Conservation (phyloP, 2,888 invertebrate species). For the Coleophora flavipennella region DNA sequence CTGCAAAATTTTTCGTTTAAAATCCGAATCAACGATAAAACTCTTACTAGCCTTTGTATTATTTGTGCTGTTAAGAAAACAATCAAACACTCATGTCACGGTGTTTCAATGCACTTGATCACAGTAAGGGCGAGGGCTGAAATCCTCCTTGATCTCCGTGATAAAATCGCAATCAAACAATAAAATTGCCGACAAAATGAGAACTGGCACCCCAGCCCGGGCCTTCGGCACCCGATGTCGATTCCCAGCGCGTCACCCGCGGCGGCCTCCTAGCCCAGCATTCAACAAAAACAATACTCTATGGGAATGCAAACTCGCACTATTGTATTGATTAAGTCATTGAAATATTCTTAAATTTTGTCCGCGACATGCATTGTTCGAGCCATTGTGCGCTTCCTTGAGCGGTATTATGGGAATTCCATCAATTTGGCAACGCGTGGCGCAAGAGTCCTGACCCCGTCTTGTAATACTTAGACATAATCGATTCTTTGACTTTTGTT, state of each 20-base stretch:
- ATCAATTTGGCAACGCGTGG: conserved; percentile 65
- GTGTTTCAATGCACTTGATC: conserved; percentile 27
- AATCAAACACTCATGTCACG: conserved; percentile 22
- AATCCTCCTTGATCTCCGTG: conserved; percentile 54
- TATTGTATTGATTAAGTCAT: conserved; percentile 70
- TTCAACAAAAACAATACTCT: conserved; percentile 59
- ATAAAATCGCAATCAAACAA: conserved; percentile 69
- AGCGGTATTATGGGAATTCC: conserved; percentile 65
- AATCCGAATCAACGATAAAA: background rate
- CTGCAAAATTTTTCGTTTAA: no score
- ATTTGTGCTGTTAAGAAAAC: conserved; percentile 16
- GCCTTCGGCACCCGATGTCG: conserved; percentile 47
- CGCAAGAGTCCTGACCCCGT: conserved; percentile 42
- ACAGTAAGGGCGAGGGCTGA: conserved; percentile 31
- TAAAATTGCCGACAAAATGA: conserved; percentile 48
- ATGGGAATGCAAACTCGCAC: conserved; percentile 58
- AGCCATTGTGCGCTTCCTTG: conserved; percentile 46
- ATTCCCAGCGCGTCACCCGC: conserved; percentile 42
- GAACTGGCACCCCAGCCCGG: conserved; percentile 35
- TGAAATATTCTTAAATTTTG: conserved; percentile 56
- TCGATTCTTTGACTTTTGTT: conserved; percentile 44
- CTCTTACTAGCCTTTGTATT: no score
- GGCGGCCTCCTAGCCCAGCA: conserved; percentile 32
- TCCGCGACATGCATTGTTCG: conserved; percentile 36
- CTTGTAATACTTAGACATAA: conserved; percentile 33